phyloP scores from a whole-genome alignment of 2,797 vertebrate species.

The Atherinosoma microstoma region DNA sequence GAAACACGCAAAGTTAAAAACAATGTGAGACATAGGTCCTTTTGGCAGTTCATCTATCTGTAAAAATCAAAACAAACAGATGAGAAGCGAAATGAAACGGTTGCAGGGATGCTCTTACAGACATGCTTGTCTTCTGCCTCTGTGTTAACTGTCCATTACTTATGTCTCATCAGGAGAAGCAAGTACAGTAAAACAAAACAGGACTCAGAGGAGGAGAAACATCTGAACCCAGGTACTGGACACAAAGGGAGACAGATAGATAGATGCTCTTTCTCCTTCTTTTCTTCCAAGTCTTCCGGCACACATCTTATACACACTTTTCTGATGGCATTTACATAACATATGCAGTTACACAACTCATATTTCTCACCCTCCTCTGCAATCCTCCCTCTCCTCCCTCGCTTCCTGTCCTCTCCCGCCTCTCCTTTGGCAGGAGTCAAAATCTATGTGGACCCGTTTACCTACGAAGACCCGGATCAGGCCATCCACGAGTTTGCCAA shows the following conservation, averaged over 20 bases:
- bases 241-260: slow-evolving; percentile 11
- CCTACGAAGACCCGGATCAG: slow-evolving; percentile 98
- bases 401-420: slow-evolving; percentile 25
- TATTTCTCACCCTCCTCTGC: slow-evolving; percentile 59
- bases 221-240: slow-evolving; percentile 93
- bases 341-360: slow-evolving; percentile 63
- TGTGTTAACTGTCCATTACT: slow-evolving; percentile 29
- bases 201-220: slow-evolving; percentile 97
- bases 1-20: slow-evolving; percentile 35
- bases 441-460: slow-evolving; percentile 99
- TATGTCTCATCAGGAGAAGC: slow-evolving; percentile 86
- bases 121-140: neutral
- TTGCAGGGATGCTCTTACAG: neutral
- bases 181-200: slow-evolving; percentile 99
- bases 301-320: slow-evolving; percentile 38
- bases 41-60: slow-evolving; percentile 19
- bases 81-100: neutral
- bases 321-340: slow-evolving; percentile 64
- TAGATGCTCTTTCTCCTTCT: slow-evolving; percentile 29
- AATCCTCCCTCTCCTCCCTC: slow-evolving; percentile 29
- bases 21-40: slow-evolving; percentile 6
- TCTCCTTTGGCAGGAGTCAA: slow-evolving; percentile 88
- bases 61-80: slow-evolving; percentile 18
- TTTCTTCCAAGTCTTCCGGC: slow-evolving; percentile 38
- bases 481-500: slow-evolving; percentile 99